Percentiles rank a stretch among this genome's conserved stretches.
These are phyloP conservation scores for Epsilonema sp. DNA, from an alignment of 2,888 invertebrate species.

Conservation along the genomic window DNA sequence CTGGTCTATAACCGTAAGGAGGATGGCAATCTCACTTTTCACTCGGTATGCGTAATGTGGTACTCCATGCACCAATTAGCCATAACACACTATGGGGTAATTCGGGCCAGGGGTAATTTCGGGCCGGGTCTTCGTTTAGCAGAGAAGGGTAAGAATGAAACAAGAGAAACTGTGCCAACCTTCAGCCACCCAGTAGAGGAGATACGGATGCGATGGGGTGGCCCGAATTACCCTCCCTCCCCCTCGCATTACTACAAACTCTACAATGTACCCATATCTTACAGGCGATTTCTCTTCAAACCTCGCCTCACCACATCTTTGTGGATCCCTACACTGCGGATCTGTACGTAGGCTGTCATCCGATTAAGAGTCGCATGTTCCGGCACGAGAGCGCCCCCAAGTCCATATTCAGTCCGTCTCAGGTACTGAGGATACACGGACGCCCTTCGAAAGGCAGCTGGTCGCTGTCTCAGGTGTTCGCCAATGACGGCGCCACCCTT, in stretches of 20 bases:
- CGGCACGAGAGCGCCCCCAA: slow-evolving; percentile 4
- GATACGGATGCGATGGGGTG: too few relatives aligned
- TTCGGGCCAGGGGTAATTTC: too few relatives aligned
- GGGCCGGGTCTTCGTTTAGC: too few relatives aligned
- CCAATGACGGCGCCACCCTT: slow-evolving; percentile 10
- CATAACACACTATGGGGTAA: too few relatives aligned
- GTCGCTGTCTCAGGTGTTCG: slow-evolving; percentile 6
- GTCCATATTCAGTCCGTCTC: slow-evolving; percentile 4
- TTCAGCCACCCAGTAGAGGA: too few relatives aligned
- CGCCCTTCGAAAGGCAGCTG: slow-evolving; percentile 6
- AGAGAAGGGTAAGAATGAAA: too few relatives aligned
- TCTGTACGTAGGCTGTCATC: slow-evolving; percentile 9
- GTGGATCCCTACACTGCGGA: slow-evolving; percentile 8
- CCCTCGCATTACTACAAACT: too few relatives aligned
- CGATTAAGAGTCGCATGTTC: slow-evolving; percentile 8
- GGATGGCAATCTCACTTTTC: background rate
- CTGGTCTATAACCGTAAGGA: slow-evolving; percentile 1
- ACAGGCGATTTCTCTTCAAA: slow-evolving; percentile 5
- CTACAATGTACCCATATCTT: background rate
- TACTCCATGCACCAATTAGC: too few relatives aligned
- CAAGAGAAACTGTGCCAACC: too few relatives aligned
- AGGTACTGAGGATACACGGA: slow-evolving; percentile 8
- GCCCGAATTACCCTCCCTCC: too few relatives aligned
- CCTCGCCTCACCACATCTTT: slow-evolving; percentile 6
- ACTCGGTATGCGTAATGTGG: background rate